Conservation (phyloP, 2,113 vertebrate genomes). For the Stercorarius parasiticus region DNA sequence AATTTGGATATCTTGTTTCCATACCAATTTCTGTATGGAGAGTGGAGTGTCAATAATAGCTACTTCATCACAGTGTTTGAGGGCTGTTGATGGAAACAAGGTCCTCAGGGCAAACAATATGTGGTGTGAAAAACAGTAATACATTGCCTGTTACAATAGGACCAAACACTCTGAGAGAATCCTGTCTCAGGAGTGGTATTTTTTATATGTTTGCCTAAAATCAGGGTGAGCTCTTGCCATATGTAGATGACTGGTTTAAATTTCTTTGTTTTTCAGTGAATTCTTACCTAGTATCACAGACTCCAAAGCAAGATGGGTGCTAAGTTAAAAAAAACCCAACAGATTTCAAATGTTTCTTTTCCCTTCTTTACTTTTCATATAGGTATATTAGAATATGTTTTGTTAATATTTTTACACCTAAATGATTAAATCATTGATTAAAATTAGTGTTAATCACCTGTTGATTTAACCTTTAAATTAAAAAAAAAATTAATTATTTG, state of each 20-base stretch:
- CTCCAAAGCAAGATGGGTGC: background rate
- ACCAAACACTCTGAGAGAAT: background rate
- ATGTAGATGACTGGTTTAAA: background rate
- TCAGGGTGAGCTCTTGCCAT: background rate
- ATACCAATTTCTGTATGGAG: background rate
- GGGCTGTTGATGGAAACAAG: background rate
- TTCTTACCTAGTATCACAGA: background rate
- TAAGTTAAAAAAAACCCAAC: background rate
- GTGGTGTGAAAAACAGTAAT: background rate
- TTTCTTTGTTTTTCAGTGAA: background rate
- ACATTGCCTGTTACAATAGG: background rate
- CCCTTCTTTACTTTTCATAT: background rate
- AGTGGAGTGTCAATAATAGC: background rate
- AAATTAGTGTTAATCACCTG: background rate
- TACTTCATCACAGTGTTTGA: background rate
- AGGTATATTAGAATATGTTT: background rate
- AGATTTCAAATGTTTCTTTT: background rate
- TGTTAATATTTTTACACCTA: background rate
- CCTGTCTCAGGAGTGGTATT: background rate
- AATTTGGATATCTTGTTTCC: background rate
- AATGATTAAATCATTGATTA: background rate
- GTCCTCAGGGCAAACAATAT: background rate
- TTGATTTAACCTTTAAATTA: background rate
- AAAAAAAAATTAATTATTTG: background rate
- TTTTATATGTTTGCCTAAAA: background rate